Base-by-base conservation (phyloP, 2,113 vertebrate species). In the Aldabrachelys gigantea region DNA sequence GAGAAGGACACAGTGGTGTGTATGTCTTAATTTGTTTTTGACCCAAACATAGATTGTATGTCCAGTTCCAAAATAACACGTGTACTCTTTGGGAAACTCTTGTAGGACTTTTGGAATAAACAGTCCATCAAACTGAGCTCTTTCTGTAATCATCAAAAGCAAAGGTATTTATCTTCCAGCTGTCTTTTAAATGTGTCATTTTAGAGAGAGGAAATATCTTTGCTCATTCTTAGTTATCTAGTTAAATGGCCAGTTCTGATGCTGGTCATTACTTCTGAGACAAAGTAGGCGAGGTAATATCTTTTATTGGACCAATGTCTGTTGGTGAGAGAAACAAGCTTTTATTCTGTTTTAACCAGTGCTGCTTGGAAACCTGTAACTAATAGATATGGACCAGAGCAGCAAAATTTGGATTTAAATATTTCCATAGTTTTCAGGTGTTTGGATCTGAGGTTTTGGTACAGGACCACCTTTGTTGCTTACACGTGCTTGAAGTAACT, bases 51-150 rank as follows among this genome's bases (percentile, higher is more conserved):
- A 1, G 17, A 82, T 25, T 56, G 14, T 16, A 53, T 69, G 7
- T 12, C 4, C 47, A 17, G 80, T 96, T 90, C 62, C 50, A 80
- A 83, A 35, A 2, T 92, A 92, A 95, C 1, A 0, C 3, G 3
- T 13, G 2, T 8, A 90, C 92, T 89, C 44, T 86, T 82, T 81
- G 59, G 59, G 14, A 41, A 59, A 72, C 5, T 82, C 50, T 97
- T 97, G 19, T 97, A 99, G 99, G 98, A 97, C 25, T 99, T 99
- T 89, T 99, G 98, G 98, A 98, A 98, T 12, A 87, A 89, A 0
- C 98, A 99, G 90, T 96, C 98, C 5, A 85, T 97, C 84, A 97
- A 98, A 65, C 92, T 99, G 88, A 96, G 92, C 29, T 96, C 97
- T 13, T 99, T 99, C 96, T 99, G 98, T 87, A 96, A 97, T 6